phyloP scores from a whole-genome alignment of 1,140 invertebrate genomes.

The Diuraphis noxia region DNA sequence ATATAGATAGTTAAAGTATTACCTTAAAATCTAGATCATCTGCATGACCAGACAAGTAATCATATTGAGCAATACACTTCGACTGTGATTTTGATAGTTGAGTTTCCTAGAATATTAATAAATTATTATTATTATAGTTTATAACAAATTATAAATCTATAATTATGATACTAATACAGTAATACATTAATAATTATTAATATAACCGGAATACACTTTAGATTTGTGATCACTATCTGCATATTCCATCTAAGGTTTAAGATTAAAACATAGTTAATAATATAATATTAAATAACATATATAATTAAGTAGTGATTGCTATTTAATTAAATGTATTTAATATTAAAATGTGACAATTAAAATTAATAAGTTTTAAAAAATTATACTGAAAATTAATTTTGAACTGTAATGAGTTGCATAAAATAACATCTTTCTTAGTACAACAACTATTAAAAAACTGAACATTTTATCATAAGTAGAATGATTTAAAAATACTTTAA shows the following conservation, averaged over 20 bases:
- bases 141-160: background rate
- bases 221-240: background rate
- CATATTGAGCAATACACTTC: constrained; percentile 74
- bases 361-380: background rate
- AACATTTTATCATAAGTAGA: background rate
- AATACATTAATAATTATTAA: too few species aligned
- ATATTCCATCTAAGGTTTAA: background rate
- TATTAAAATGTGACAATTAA: background rate
- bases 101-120: constrained; percentile 23
- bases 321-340: background rate
- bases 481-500: background rate
- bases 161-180: background rate
- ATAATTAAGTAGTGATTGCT: too few species aligned
- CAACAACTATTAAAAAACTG: background rate
- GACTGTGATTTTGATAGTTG: constrained; percentile 59
- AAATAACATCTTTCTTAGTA: too few species aligned
- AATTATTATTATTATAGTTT: background rate
- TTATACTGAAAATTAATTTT: background rate
- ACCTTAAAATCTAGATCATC: constrained; percentile 77
- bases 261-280: too few species aligned
- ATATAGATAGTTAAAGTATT: constrained; percentile 58
- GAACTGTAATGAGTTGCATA: too few species aligned
- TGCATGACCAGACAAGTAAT: constrained; percentile 71
- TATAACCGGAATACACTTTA: too few species aligned
- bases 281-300: too few species aligned